A percentile compares a stretch with the other conserved stretches of the same genome.
These are phyloP conservation scores for Fistularia tabacaria DNA, from an alignment of 2,797 vertebrate species.

Conservation along the genomic window DNA sequence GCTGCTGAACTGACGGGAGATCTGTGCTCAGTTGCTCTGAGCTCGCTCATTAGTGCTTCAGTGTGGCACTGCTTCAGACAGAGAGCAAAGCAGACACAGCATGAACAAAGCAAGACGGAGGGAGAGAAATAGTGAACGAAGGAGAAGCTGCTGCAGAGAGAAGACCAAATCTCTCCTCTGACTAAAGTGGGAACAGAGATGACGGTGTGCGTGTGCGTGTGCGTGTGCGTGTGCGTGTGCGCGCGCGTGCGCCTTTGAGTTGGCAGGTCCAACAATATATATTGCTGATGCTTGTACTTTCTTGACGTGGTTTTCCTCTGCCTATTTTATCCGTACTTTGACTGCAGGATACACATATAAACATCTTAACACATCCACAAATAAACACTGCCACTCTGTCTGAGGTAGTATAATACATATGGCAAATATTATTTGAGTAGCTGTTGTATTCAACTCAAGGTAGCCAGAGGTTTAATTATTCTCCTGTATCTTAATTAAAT, in stretches of 20 bases:
- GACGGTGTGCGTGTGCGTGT: constrained; percentile 33
- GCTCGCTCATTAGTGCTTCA: constrained; percentile 60
- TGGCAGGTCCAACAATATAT: constrained; percentile 23
- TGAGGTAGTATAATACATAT: too few species aligned
- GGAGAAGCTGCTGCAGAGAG: constrained; percentile 28
- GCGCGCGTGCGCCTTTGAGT: background rate
- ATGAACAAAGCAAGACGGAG: constrained; percentile 46
- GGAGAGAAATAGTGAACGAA: constrained; percentile 24
- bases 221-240: constrained; percentile 8
- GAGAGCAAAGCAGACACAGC: constrained; percentile 49
- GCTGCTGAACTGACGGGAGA: constrained; percentile 55
- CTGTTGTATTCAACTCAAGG: too few species aligned
- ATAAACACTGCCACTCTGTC: too few species aligned
- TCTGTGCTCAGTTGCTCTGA: constrained; percentile 47
- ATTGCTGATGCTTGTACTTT: constrained; percentile 29
- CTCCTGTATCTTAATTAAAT: too few species aligned
- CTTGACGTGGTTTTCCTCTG: constrained; percentile 9
- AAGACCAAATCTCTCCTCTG: constrained; percentile 51
- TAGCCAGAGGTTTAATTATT: too few species aligned
- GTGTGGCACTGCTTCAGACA: constrained; percentile 51
- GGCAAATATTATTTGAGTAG: too few species aligned
- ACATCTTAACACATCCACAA: too few species aligned
- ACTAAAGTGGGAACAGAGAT: constrained; percentile 48
- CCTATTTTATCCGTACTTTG: constrained; percentile 3
- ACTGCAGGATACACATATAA: background rate